Percentiles rank a stretch among this genome's conserved stretches.
Conservation (phyloP, 2,888 invertebrate genomes). For the Cylindroiulus punctatus region DNA sequence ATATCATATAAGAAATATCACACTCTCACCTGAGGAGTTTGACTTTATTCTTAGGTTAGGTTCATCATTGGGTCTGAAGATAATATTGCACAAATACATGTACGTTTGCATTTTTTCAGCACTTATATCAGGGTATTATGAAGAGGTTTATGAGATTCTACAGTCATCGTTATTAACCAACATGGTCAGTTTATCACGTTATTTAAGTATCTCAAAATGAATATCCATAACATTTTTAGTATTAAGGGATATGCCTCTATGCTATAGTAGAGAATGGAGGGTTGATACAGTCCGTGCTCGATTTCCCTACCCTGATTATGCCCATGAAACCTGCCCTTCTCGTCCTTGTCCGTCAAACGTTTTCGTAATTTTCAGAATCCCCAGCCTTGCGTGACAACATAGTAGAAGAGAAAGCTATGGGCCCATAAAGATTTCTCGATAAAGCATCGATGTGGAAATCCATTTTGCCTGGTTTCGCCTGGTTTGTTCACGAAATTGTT, state of each 20-base stretch:
- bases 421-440: slow-evolving; percentile 42
- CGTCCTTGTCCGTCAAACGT: slow-evolving; percentile 19
- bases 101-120: too few species aligned
- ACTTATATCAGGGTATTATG: too few species aligned
- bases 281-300: background rate
- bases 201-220: slow-evolving; percentile 6
- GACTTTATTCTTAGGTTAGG: too few species aligned
- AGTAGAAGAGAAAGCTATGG: background rate
- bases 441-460: slow-evolving; percentile 35
- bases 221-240: background rate
- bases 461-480: slow-evolving; percentile 43
- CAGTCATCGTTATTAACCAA: background rate
- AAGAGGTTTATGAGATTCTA: too few species aligned
- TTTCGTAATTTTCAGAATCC: slow-evolving; percentile 39
- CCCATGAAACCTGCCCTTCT: background rate
- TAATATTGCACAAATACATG: too few species aligned
- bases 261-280: background rate
- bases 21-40: too few species aligned
- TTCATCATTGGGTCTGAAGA: too few species aligned
- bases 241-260: background rate
- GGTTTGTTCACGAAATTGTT: slow-evolving; percentile 23
- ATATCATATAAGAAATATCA: too few species aligned
- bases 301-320: background rate
- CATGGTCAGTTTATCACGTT: background rate
- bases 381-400: slow-evolving; percentile 32